phyloP scores from a whole-genome alignment of 2,797 vertebrate species.

The Lepus townsendii region DNA sequence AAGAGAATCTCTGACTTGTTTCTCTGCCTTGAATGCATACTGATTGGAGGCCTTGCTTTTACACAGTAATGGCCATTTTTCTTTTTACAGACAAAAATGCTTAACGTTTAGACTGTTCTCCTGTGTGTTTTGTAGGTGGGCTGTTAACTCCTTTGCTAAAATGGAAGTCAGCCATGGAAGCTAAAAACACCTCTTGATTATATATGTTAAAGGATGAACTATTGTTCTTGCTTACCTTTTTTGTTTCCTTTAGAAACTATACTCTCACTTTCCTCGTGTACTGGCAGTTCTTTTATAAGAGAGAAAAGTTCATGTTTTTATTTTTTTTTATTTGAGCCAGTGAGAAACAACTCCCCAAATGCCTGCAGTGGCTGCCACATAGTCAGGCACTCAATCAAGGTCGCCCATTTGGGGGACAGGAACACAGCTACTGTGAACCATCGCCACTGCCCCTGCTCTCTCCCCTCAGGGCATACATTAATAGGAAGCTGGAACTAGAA shows the following conservation, averaged over 20 bases:
- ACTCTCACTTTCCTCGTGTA: not conserved
- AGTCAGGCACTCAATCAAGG: too few species aligned
- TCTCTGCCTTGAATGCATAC: constrained; percentile 32
- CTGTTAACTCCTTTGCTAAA: not conserved
- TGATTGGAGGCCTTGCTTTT: constrained; percentile 59
- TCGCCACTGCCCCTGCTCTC: too few species aligned
- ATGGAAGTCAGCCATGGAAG: not conserved
- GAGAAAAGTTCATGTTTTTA: not conserved
- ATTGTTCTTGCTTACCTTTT: not conserved
- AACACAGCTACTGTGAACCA: too few species aligned
- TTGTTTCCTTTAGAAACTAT: not conserved
- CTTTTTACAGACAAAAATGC: not conserved
- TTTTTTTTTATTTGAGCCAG: too few species aligned
- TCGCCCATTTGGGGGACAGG: too few species aligned
- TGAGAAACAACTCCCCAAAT: too few species aligned
- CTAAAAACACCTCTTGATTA: not conserved
- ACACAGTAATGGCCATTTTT: constrained; percentile 8
- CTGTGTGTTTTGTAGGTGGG: not conserved
- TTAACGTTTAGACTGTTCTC: not conserved
- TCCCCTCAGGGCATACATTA: too few species aligned
- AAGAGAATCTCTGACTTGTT: constrained; percentile 51
- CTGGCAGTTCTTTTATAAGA: not conserved
- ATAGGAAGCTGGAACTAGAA: too few species aligned
- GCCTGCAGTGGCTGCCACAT: too few species aligned
- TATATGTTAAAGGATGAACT: not conserved